Evolutionary conservation across 1,140 invertebrate species (phyloP).

Genomic region (Argopecten irradians): DNA sequence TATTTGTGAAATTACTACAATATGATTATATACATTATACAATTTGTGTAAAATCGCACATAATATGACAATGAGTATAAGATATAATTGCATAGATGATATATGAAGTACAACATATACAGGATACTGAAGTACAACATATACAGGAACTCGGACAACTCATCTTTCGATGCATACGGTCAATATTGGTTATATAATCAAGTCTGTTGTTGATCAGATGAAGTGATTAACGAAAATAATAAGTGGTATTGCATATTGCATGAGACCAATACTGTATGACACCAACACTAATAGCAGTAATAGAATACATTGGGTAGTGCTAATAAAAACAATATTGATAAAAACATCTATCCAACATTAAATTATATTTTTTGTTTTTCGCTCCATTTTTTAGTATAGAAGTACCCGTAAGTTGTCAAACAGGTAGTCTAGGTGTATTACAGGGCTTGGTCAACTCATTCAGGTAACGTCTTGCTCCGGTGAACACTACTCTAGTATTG

Average conservation of each 20-base stretch:
- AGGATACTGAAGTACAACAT: no score
- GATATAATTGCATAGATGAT: no score
- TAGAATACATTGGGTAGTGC: not conserved
- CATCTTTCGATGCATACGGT: no score
- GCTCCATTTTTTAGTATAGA: not conserved
- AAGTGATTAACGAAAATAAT: not conserved
- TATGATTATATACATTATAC: no score
- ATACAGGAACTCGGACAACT: no score
- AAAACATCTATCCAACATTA: not conserved
- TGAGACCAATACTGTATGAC: not conserved
- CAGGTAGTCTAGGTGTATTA: slow-evolving; percentile 5
- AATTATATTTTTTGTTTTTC: not conserved
- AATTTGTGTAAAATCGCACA: no score
- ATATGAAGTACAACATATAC: no score
- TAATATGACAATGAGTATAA: no score
- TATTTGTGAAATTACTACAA: no score
- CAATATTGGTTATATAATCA: no score
- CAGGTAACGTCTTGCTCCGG: not conserved
- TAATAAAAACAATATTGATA: not conserved
- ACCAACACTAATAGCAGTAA: not conserved
- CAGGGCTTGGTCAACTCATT: not conserved
- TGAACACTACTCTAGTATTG: not conserved
- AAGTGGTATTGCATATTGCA: not conserved
- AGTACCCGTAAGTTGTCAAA: slow-evolving; percentile 16
- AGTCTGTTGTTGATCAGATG: not conserved